Percentiles rank a stretch among this genome's conserved stretches.
Evolutionary conservation across 1,140 invertebrate genomes (phyloP).

Genomic region (Camponotus pennsylvanicus): DNA sequence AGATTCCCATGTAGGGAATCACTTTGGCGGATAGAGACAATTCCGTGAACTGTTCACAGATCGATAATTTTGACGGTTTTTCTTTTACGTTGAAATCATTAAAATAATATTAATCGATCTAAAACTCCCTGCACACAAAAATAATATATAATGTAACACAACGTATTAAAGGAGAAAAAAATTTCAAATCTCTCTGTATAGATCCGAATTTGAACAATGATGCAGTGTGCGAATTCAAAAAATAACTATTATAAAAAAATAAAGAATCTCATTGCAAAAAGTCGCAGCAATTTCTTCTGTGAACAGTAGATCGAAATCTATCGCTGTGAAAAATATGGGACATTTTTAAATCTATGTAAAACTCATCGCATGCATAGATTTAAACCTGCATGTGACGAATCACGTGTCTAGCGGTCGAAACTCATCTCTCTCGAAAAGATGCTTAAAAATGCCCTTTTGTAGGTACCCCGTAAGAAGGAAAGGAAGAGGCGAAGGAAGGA

Average conservation of each 20-base stretch:
- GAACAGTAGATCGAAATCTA: conserved; percentile 31
- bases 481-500: not conserved
- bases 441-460: conserved; percentile 56
- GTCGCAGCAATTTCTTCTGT: not conserved
- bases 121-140: not conserved
- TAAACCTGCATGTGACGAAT: conserved; percentile 10
- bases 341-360: conserved; percentile 30
- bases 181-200: no score
- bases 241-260: not conserved
- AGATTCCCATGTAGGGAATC: not conserved
- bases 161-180: not conserved
- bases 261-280: not conserved
- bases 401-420: conserved; percentile 29
- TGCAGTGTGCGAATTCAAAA: not conserved
- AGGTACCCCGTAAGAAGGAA: conserved; percentile 11
- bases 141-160: conserved; percentile 20
- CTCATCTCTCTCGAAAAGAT: conserved; percentile 34
- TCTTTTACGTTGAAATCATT: not conserved
- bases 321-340: not conserved
- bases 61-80: not conserved
- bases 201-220: conserved; percentile 24
- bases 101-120: not conserved
- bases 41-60: conserved; percentile 33
- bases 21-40: not conserved
- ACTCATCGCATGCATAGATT: not conserved